These are phyloP conservation scores for Parnassius orleans DNA, from an alignment of 2,888 invertebrate species.

Conservation along the genomic window DNA sequence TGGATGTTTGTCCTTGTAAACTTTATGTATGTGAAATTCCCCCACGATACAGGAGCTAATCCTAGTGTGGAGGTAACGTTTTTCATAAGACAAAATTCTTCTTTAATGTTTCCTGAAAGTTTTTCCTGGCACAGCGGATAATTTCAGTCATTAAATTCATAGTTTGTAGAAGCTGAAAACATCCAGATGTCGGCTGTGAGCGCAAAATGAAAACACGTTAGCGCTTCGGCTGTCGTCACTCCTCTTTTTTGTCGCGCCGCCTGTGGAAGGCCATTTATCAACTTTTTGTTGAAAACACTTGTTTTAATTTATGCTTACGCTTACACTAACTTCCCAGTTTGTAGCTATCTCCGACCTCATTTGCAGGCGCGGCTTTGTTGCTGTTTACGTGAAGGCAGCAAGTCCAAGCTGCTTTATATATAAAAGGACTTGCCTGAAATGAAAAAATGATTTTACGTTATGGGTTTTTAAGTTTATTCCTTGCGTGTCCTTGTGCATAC, in stretches of 20 bases:
- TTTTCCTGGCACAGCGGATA: neutral
- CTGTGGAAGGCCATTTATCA: slow-evolving; percentile 76
- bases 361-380: slow-evolving; percentile 64
- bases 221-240: slow-evolving; percentile 68
- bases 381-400: slow-evolving; percentile 43
- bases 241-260: slow-evolving; percentile 69
- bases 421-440: neutral
- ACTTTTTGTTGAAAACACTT: slow-evolving; percentile 76
- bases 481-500: no score
- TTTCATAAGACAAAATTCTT: no score
- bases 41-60: no score
- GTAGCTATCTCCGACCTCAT: slow-evolving; percentile 72
- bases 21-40: no score
- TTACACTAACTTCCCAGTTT: slow-evolving; percentile 69
- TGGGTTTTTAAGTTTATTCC: no score
- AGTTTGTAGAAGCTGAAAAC: slow-evolving; percentile 54
- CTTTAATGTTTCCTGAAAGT: no score
- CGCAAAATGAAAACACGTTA: slow-evolving; percentile 75
- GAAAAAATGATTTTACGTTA: no score
- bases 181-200: slow-evolving; percentile 69
- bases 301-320: slow-evolving; percentile 79
- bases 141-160: slow-evolving; percentile 33
- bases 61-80: no score
- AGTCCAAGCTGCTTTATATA: neutral
- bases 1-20: no score